Base-by-base conservation (phyloP, 2,113 vertebrate species). In the Stomatorhinus ivindoensis region DNA sequence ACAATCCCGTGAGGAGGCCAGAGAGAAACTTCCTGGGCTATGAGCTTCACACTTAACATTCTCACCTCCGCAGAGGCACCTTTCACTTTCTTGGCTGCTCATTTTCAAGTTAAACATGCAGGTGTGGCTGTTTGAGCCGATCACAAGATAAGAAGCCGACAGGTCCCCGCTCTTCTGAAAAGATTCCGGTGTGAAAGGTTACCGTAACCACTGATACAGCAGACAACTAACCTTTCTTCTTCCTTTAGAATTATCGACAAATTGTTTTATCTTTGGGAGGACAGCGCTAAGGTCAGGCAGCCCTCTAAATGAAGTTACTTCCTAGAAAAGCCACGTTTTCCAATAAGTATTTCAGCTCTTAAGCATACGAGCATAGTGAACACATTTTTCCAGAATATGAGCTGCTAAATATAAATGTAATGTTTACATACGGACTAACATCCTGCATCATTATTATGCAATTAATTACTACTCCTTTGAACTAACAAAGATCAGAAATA, bases 1-100 rank as follows among this genome's bases (percentile, higher is more conserved):
- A 89, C 91, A 93, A 92, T 93, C 90, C 83, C 87, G 89, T 42
- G 69, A 94, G 91, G 91, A 90, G 91, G 89, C 86, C 80, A 55
- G 50, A 44, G 39, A 13, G 42, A 90, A 35, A 48, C 65, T 27
- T 55, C 55, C 61, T 69, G 89, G 83, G 76, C 76, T 87, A 44
- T 19, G 15, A 11, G 6, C 46, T 42, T 65, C 80, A 88, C 53
- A 76, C 58, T 86, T 50, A 27, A 13, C 2, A 24, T 24, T 90
- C 42, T 39, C 46, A 65, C 87, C 27, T 69, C 73, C 19, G 53
- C 48, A 24, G 86, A 55, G 44, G n/a, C 83, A 24, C 3, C 44
- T 53, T 73, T 46, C n/a, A 13, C 35, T 21, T 42, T 87, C 47
- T 65, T 65, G 27, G 17, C 8, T 19, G 86, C 39, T 58, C 47